Base-by-base conservation (phyloP, 2,888 invertebrate genomes). In the Lomographa bimaculata region DNA sequence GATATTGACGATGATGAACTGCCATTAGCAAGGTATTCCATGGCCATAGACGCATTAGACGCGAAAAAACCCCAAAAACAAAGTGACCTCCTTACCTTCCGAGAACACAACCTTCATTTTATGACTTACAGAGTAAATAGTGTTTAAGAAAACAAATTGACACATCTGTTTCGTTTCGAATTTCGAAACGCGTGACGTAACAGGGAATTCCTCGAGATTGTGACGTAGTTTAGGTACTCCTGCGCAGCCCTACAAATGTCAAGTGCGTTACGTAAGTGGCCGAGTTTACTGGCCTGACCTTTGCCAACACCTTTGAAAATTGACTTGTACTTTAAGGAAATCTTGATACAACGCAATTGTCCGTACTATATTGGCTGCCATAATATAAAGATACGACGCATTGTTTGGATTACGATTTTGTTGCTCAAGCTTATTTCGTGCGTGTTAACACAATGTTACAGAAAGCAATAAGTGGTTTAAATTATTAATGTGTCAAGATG, bases 191-290 rank as follows among this genome's bases (percentile, higher is more conserved):
- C 2, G 49, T 74, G 73, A 78, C 74, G 75, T 71, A 79, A 80
- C 51, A 71, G 78, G 81, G 76, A 81, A 77, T 79, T 73, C 77
- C 74, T 77, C 58, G 56, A 59, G 54, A 45, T 34, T 26, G 43
- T 73, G 73, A 73, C 74, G 73, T 67, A 50, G 43, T 28, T 36
- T 46, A 51, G 46, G 36, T 53, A 60, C 60, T 65, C 64, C 69
- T 54, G 66, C 65, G 57, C 62, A 61, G 71, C 73, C 77, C 70
- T 72, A 63, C 64, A 82, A 83, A 83, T 81, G 80, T 78, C 75
- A 75, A 71, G 70, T 74, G 50, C 39, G 59, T 84, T 82, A 79
- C 74, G 70, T 76, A 79, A 82, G 59, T 54, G 56, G 54, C 58
- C 66, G 57, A 66, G 55, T 68, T 43, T 35, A 36, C 66, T 49